phyloP scores from a whole-genome alignment of 2,888 invertebrate species.

The Encarsia formosa region DNA sequence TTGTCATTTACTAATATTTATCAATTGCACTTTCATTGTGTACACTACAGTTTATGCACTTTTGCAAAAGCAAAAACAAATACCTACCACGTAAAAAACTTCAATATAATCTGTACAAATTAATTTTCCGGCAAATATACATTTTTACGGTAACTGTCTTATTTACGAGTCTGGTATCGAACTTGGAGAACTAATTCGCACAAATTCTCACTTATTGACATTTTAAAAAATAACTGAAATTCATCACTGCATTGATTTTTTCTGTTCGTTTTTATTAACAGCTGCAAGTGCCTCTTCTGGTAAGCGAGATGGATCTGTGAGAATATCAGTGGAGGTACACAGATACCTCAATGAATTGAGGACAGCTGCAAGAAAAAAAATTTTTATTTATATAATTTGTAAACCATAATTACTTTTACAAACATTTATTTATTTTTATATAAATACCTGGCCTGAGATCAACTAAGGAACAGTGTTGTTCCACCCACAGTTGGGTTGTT shows the following conservation, averaged over 20 bases:
- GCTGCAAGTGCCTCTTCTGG: conserved; percentile 86
- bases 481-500: conserved; percentile 89
- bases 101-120: conserved; percentile 21
- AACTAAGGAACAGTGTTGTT: conserved; percentile 92
- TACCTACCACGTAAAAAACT: conserved; percentile 7
- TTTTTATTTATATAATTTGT: conserved; percentile 10
- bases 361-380: conserved; percentile 67
- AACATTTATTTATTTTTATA: not conserved
- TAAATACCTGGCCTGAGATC: conserved; percentile 84
- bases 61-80: conserved; percentile 7
- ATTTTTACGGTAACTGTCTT: conserved; percentile 21
- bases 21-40: too few species aligned
- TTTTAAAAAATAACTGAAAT: conserved; percentile 20
- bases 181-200: conserved; percentile 15
- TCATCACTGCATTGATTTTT: conserved; percentile 40
- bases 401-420: not conserved
- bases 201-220: conserved; percentile 17
- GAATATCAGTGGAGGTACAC: conserved; percentile 88
- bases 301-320: conserved; percentile 81
- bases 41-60: too few species aligned
- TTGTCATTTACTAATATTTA: conserved; percentile 1
- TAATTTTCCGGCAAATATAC: conserved; percentile 16
- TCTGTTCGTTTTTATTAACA: conserved; percentile 51
- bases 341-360: conserved; percentile 85
- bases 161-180: conserved; percentile 16